phyloP scores from a whole-genome alignment of 2,797 vertebrate species.

The Myotis myotis region DNA sequence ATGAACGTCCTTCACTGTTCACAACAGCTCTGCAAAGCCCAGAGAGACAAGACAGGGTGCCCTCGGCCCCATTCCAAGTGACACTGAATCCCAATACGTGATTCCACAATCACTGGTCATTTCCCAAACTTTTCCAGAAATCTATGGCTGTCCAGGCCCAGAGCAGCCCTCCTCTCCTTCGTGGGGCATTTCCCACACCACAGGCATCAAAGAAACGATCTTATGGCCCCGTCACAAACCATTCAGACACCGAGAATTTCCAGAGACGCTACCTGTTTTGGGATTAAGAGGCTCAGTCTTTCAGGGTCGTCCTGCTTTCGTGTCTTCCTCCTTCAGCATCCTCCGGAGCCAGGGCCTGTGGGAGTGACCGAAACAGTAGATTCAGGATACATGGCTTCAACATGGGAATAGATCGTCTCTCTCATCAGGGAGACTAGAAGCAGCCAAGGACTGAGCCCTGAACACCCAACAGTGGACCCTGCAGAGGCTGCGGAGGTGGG shows the following conservation, averaged over 20 bases:
- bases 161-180: neutral
- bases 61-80: neutral
- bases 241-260: neutral
- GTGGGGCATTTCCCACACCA: neutral
- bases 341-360: constrained; percentile 57
- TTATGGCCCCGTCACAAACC: neutral
- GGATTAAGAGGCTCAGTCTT: neutral
- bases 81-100: rapidly evolving
- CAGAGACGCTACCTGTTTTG: constrained; percentile 53
- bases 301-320: constrained; percentile 18
- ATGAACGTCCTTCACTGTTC: neutral
- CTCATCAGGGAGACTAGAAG: neutral
- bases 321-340: constrained; percentile 58
- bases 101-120: neutral
- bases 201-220: neutral
- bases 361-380: constrained; percentile 12
- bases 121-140: neutral
- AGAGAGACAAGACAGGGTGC: neutral
- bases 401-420: neutral
- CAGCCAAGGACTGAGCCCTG: neutral
- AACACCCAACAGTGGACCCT: neutral
- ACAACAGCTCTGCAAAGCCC: neutral
- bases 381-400: constrained; percentile 21
- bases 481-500: neutral
- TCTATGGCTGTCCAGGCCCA: neutral